Percentiles rank a stretch among this genome's conserved stretches.
Evolutionary conservation across 53 echinoderm and acorn worm genomes (phyloP).

Genomic region (Actinopyga echinites): DNA sequence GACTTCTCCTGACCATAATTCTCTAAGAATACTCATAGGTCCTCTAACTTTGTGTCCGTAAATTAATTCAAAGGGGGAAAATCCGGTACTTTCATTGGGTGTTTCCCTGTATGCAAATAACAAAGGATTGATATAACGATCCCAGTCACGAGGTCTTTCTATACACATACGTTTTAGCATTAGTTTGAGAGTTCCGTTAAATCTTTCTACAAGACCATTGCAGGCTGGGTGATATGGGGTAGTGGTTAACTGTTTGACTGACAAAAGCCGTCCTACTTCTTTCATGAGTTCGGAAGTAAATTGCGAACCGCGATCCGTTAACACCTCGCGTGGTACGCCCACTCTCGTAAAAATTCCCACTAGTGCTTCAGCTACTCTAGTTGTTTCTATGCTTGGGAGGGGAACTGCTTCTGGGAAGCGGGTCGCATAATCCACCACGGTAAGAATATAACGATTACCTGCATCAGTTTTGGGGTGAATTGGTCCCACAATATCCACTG

Average conservation of each 20-base stretch:
- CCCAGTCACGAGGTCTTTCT: conserved; percentile 47
- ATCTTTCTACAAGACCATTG: conserved; percentile 48
- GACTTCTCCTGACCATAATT: conserved; percentile 8
- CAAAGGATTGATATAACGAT: conserved; percentile 28
- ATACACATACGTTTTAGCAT: conserved; percentile 45
- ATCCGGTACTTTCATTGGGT: conserved; percentile 28
- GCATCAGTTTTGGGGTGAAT: conserved; percentile 47
- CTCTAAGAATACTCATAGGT: conserved; percentile 26
- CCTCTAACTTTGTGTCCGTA: conserved; percentile 38
- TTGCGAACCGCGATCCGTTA: conserved; percentile 32
- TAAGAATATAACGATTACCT: conserved; percentile 50
- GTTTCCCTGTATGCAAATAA: conserved; percentile 33
- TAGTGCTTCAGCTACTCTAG: conserved; percentile 53
- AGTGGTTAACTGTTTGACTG: conserved; percentile 10
- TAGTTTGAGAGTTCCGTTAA: conserved; percentile 36
- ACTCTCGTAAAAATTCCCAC: conserved; percentile 44
- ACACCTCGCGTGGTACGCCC: conserved; percentile 34
- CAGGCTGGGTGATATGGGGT: conserved; percentile 39
- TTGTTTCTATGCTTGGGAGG: conserved; percentile 56
- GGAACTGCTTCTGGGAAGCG: conserved; percentile 45
- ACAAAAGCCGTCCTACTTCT: conserved; percentile 15
- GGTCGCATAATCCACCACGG: conserved; percentile 54
- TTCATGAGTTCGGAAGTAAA: conserved; percentile 40
- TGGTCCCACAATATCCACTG: conserved; percentile 57
- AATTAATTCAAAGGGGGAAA: conserved; percentile 33